A percentile compares a stretch with the other conserved stretches of the same genome.
phyloP scores from a whole-genome alignment of 2,113 vertebrate genomes.

The Cricetomys ansorgei region DNA sequence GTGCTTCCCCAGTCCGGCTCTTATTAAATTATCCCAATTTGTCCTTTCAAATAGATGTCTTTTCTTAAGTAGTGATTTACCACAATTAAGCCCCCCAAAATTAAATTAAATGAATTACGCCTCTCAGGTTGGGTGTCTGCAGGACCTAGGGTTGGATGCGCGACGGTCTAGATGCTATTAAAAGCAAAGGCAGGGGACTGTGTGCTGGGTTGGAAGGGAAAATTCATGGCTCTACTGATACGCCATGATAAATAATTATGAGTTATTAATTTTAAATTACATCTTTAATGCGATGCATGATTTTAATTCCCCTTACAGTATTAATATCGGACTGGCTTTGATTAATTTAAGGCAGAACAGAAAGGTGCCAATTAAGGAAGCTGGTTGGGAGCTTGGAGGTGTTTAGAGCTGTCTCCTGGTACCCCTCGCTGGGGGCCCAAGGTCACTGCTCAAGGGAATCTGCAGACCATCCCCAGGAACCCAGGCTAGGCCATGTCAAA shows the following conservation, averaged over 20 bases:
- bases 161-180: slow-evolving; percentile 85
- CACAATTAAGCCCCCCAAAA: slow-evolving; percentile 70
- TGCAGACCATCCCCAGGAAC: slow-evolving; percentile 48
- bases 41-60: slow-evolving; percentile 84
- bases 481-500: slow-evolving; percentile 50
- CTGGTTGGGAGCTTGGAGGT: slow-evolving; percentile 80
- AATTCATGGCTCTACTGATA: slow-evolving; percentile 90
- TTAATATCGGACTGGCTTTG: slow-evolving; percentile 89
- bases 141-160: slow-evolving; percentile 64
- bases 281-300: slow-evolving; percentile 92
- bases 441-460: slow-evolving; percentile 78
- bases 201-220: slow-evolving; percentile 82
- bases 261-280: slow-evolving; percentile 95
- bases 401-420: slow-evolving; percentile 77
- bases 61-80: slow-evolving; percentile 85
- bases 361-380: slow-evolving; percentile 87
- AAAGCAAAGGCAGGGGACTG: slow-evolving; percentile 79
- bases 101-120: slow-evolving; percentile 76
- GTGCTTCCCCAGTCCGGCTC: slow-evolving; percentile 59
- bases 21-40: slow-evolving; percentile 85
- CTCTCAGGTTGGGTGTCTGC: slow-evolving; percentile 77
- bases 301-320: slow-evolving; percentile 90
- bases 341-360: slow-evolving; percentile 89
- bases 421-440: slow-evolving; percentile 37
- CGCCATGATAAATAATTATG: slow-evolving; percentile 93